A percentile compares a stretch with the other conserved stretches of the same genome.
These are phyloP conservation scores for Sicus ferrugineus DNA, from an alignment of 2,888 invertebrate species.

Conservation along the genomic window DNA sequence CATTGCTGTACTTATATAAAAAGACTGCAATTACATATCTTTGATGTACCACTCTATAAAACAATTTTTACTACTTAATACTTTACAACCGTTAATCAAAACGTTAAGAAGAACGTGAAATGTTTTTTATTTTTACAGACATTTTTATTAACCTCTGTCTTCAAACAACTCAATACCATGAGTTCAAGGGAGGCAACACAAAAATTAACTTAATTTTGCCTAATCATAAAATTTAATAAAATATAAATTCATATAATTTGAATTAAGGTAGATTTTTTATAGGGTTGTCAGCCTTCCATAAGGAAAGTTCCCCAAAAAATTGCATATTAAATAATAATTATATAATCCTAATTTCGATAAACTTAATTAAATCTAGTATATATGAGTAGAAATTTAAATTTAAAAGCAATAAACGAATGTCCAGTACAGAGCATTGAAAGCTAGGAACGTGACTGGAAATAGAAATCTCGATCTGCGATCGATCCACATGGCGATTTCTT, in stretches of 20 bases:
- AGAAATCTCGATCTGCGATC: constrained; percentile 54
- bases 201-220: too few species aligned
- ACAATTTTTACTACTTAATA: not conserved
- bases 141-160: not conserved
- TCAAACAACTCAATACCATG: too few species aligned
- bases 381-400: not conserved
- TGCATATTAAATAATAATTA: too few species aligned
- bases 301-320: too few species aligned
- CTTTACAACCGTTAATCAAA: not conserved
- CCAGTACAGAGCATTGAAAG: constrained; percentile 58
- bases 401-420: constrained; percentile 58
- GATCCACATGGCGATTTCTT: constrained; percentile 61
- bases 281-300: too few species aligned
- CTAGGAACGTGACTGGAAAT: constrained; percentile 57
- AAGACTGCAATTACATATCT: not conserved
- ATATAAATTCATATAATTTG: too few species aligned
- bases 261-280: too few species aligned
- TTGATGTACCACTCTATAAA: not conserved
- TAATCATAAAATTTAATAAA: too few species aligned
- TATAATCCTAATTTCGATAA: too few species aligned
- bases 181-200: too few species aligned
- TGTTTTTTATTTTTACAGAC: not conserved
- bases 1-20: too few species aligned
- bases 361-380: too few species aligned
- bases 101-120: not conserved